Base-by-base conservation (phyloP, 2,888 invertebrate species). In the Pteria penguin region DNA sequence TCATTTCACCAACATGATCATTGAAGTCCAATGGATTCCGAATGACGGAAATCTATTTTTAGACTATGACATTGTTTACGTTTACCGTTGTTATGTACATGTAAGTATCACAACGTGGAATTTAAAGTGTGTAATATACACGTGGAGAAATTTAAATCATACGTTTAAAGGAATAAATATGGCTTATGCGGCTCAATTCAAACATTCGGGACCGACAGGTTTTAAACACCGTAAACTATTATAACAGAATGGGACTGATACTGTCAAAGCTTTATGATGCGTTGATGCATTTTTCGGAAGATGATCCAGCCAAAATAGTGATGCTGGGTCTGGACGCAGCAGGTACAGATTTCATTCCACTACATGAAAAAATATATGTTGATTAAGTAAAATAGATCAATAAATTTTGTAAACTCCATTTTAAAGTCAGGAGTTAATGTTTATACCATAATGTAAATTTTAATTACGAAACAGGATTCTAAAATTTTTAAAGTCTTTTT, bases 241-340 rank as follows among this genome's bases (percentile, higher is more conserved):
- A n/a, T 45, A 45, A 8, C 18, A 75, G 22, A 55, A 75, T 75
- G 75, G 75, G 75, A 45, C 36, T 63, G 29, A 65, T 61, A 55
- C 27, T 75, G 14, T 61, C 75, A 31, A 69, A 69, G 32, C n/a
- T 75, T 8, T 69, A 61, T n/a, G 75, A 75, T 52, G 69, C 65
- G 2, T 33, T 75, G 14, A 26, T 68, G 11, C 32, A 36, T 8
- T 75, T 75, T 70, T 61, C 69, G 18, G 69, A 69, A 31, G 62
- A 60, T 8, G 69, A 75, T 52, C 75, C 75, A 5, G 55, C 75
- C 4, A 75, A 69, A 58, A 57, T 75, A 4, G 24, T 75, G 22
- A 75, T 75, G 69, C 63, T 75, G n/a, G 75, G 75, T 29, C 55
- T 75, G 52, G 75, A 75, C 22, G 70, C 63, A 14, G 75, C 75